A percentile compares a stretch with the other conserved stretches of the same genome.
These are phyloP conservation scores for Catocala fraxini DNA, from an alignment of 2,888 invertebrate species.

Conservation along the genomic window DNA sequence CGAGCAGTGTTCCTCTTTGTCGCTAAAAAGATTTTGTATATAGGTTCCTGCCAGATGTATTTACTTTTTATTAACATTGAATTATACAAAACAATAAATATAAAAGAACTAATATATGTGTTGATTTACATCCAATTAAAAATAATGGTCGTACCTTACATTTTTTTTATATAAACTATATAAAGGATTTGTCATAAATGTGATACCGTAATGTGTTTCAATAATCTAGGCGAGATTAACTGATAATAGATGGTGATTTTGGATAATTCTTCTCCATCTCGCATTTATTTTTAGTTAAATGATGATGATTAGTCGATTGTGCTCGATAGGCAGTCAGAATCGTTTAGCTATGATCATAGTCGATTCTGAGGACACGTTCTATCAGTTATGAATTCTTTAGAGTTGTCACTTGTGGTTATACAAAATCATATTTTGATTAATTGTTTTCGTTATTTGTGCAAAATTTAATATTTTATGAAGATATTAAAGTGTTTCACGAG, in stretches of 20 bases:
- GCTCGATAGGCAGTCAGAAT: conserved; percentile 2
- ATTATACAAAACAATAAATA: no score
- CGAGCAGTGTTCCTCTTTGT: no score
- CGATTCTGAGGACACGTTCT: conserved; percentile 19
- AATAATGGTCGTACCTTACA: neutral
- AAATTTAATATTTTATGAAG: no score
- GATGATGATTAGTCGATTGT: conserved; percentile 16
- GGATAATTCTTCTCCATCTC: conserved; percentile 8
- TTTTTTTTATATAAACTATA: neutral
- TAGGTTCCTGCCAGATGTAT: no score
- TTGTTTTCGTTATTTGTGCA: no score
- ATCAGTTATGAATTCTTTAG: conserved; percentile 16
- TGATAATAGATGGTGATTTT: conserved; percentile 4
- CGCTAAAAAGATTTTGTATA: no score
- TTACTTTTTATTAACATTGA: no score
- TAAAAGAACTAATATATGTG: no score
- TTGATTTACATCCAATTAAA: no score
- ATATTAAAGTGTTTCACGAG: conserved; percentile 12
- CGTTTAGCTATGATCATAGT: conserved; percentile 15
- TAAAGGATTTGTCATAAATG: conserved; percentile 6
- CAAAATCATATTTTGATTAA: no score
- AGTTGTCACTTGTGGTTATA: neutral
- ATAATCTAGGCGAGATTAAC: conserved; percentile 15
- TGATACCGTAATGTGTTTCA: conserved; percentile 26
- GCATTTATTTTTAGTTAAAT: conserved; percentile 18